Conservation (phyloP, 2,797 vertebrate species). For the Gymnopithys bicolor region DNA sequence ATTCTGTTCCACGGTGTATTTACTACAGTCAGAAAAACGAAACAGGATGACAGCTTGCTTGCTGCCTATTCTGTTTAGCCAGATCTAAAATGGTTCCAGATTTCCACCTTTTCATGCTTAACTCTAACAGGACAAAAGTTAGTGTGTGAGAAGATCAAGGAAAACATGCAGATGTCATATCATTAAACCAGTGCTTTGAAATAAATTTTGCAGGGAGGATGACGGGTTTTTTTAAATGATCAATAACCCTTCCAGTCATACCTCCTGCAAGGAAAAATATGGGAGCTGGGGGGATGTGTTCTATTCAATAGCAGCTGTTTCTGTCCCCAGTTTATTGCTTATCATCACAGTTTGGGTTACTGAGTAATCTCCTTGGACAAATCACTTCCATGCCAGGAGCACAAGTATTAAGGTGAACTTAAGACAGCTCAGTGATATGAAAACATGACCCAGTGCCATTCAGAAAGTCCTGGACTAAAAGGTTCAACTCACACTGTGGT, state of each 20-base stretch:
- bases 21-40: background rate
- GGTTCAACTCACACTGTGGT: conserved; percentile 17
- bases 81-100: conserved; percentile 55
- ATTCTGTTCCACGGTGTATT: conserved; percentile 25
- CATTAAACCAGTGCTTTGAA: conserved; percentile 25
- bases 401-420: conserved; percentile 19
- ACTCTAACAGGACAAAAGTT: background rate
- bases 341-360: background rate
- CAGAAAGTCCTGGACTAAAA: background rate
- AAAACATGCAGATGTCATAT: background rate
- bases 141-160: background rate
- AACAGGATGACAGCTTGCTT: conserved; percentile 36
- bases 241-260: background rate
- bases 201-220: background rate
- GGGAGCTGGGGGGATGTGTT: background rate
- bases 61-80: conserved; percentile 37
- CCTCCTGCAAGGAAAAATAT: background rate
- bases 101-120: conserved; percentile 5
- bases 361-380: conserved; percentile 33
- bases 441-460: background rate
- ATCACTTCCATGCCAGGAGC: conserved; percentile 38
- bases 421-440: background rate
- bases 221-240: background rate
- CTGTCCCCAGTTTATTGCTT: conserved; percentile 27
- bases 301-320: conserved; percentile 33